A percentile compares a stretch with the other conserved stretches of the same genome.
Conservation (phyloP, 2,888 invertebrate species). For the Dryobota labecula region DNA sequence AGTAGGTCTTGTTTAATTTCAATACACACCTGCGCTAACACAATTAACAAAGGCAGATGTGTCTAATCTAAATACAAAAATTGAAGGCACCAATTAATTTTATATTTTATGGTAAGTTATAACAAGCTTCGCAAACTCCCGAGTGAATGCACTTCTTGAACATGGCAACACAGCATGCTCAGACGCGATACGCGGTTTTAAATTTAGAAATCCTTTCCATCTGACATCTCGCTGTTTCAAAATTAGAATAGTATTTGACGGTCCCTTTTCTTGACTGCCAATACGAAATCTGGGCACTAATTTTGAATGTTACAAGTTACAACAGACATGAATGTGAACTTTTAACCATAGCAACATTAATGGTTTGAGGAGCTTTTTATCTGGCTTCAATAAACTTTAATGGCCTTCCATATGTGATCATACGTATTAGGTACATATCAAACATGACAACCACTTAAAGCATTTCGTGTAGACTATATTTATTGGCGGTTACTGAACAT, state of each 20-base stretch:
- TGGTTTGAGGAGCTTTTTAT: conserved; percentile 34
- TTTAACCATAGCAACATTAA: conserved; percentile 17
- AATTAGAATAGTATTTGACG: conserved; percentile 72
- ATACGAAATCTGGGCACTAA: conserved; percentile 35
- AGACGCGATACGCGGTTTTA: conserved; percentile 80
- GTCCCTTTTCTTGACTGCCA: conserved; percentile 62
- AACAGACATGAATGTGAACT: neutral
- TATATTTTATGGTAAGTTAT: conserved; percentile 46
- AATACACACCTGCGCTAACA: conserved; percentile 62
- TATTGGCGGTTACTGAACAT: conserved; percentile 56
- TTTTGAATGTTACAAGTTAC: conserved; percentile 31
- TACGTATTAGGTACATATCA: conserved; percentile 25
- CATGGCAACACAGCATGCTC: conserved; percentile 75
- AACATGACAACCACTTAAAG: conserved; percentile 60
- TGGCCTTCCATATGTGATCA: conserved; percentile 31
- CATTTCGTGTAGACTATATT: conserved; percentile 47
- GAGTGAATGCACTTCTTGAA: conserved; percentile 61
- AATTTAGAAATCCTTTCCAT: conserved; percentile 77
- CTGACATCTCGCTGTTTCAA: conserved; percentile 75
- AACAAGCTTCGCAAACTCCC: conserved; percentile 49
- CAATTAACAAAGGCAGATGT: conserved; percentile 61
- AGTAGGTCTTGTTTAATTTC: conserved; percentile 59
- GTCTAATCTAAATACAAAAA: conserved; percentile 47
- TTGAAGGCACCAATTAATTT: conserved; percentile 45
- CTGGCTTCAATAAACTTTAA: conserved; percentile 33